Evolutionary conservation across 2,797 vertebrate genomes (phyloP).

Genomic region (Tadarida brasiliensis): DNA sequence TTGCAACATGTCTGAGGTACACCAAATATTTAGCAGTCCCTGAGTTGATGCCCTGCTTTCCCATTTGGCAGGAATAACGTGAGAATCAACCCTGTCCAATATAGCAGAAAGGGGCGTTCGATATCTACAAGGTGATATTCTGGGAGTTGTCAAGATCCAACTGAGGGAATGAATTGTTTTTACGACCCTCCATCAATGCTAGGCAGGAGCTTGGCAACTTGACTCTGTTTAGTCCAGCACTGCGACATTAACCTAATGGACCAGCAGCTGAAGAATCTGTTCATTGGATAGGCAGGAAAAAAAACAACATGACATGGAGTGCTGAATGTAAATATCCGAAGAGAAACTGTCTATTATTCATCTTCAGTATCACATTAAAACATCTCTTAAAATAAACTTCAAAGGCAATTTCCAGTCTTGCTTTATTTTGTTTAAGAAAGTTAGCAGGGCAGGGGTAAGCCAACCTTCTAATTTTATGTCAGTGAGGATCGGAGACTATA

Average conservation of each 20-base stretch:
- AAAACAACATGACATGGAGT: not conserved
- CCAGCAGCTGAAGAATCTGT: not conserved
- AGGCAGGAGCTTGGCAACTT: slow-evolving; percentile 52
- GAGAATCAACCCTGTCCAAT: not conserved
- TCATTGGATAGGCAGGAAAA: slow-evolving; percentile 53
- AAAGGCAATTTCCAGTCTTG: not conserved
- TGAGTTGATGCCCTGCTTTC: not conserved
- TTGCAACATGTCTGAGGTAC: not conserved
- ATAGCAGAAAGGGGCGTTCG: not conserved
- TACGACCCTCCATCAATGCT: not conserved
- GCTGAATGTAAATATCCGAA: not conserved
- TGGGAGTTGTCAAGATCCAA: slow-evolving; percentile 47
- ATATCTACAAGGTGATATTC: not conserved
- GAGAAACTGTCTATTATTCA: not conserved
- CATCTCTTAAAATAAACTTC: not conserved
- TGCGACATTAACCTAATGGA: slow-evolving; percentile 63
- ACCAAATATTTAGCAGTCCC: not conserved
- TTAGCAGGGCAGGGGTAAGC: not conserved
- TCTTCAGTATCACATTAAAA: slow-evolving; percentile 41
- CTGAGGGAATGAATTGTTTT: slow-evolving; percentile 51
- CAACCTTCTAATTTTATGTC: not conserved
- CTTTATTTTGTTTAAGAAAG: slow-evolving; percentile 37
- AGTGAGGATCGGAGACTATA: not conserved
- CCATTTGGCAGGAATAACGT: not conserved
- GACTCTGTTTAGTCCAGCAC: slow-evolving; percentile 28